A percentile compares a stretch with the other conserved stretches of the same genome.
Conservation (phyloP, 1,140 invertebrate species). For the Mesaphorura yosii region DNA sequence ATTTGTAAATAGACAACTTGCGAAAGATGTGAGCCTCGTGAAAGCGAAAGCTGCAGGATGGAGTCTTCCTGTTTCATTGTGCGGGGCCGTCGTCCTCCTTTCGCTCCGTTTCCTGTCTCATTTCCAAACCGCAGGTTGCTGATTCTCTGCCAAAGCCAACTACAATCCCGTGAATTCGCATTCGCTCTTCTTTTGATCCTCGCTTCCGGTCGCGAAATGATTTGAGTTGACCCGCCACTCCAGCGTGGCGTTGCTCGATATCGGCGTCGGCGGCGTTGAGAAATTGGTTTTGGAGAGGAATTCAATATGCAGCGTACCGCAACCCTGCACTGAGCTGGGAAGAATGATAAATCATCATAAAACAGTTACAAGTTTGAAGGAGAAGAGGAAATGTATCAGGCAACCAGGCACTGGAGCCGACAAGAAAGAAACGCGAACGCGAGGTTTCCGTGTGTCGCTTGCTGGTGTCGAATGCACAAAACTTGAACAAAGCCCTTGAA, state of each 20-base stretch:
- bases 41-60: too few species aligned
- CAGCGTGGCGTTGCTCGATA: background rate
- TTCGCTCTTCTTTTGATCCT: too few species aligned
- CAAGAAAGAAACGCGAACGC: too few species aligned
- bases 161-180: conserved; percentile 1
- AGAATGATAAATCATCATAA: conserved; percentile 9
- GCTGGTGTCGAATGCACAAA: too few species aligned
- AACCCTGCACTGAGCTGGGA: background rate
- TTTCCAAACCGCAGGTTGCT: background rate
- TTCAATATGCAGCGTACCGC: background rate
- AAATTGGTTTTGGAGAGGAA: conserved; percentile 4
- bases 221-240: background rate
- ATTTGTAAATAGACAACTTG: too few species aligned
- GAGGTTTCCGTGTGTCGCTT: too few species aligned
- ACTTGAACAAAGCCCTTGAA: too few species aligned
- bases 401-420: too few species aligned
- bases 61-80: too few species aligned
- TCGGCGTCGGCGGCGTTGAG: background rate
- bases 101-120: too few species aligned
- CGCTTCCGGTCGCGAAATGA: background rate
- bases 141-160: background rate
- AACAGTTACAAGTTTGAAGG: background rate
- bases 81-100: too few species aligned
- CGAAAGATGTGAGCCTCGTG: too few species aligned
- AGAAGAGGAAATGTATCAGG: background rate